Conservation (phyloP, 2,888 invertebrate genomes). For the Cistogaster globosa region DNA sequence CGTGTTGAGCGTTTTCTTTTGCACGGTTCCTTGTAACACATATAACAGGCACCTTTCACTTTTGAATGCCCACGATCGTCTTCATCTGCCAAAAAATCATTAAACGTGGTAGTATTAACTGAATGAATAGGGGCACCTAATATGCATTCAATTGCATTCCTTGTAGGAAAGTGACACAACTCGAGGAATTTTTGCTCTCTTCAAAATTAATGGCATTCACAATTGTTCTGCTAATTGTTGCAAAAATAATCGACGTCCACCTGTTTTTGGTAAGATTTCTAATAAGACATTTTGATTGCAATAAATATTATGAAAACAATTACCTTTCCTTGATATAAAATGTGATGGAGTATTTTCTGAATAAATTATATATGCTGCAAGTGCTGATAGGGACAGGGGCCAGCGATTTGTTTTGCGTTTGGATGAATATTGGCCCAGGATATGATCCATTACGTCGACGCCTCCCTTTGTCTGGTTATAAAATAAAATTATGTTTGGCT, state of each 20-base stretch:
- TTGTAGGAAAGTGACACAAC: neutral
- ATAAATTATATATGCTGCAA: slow-evolving; percentile 21
- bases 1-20: slow-evolving; percentile 44
- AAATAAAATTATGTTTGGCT: too few relatives aligned
- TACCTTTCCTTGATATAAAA: neutral
- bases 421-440: slow-evolving; percentile 10
- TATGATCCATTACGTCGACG: slow-evolving; percentile 27
- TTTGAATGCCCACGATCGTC: slow-evolving; percentile 29
- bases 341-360: neutral
- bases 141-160: neutral
- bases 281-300: neutral
- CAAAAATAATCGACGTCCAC: slow-evolving; percentile 24
- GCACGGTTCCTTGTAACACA: slow-evolving; percentile 40
- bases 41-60: slow-evolving; percentile 24
- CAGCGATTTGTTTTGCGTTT: slow-evolving; percentile 38
- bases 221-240: slow-evolving; percentile 2
- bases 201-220: slow-evolving; percentile 18
- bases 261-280: neutral
- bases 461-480: slow-evolving; percentile 9
- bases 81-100: slow-evolving; percentile 31
- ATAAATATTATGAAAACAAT: too few relatives aligned
- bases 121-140: neutral
- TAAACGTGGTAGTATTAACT: neutral
- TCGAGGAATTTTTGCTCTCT: neutral
- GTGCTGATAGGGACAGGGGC: slow-evolving; percentile 13